phyloP scores from a whole-genome alignment of 2,113 vertebrate genomes.

The Mustela lutreola region DNA sequence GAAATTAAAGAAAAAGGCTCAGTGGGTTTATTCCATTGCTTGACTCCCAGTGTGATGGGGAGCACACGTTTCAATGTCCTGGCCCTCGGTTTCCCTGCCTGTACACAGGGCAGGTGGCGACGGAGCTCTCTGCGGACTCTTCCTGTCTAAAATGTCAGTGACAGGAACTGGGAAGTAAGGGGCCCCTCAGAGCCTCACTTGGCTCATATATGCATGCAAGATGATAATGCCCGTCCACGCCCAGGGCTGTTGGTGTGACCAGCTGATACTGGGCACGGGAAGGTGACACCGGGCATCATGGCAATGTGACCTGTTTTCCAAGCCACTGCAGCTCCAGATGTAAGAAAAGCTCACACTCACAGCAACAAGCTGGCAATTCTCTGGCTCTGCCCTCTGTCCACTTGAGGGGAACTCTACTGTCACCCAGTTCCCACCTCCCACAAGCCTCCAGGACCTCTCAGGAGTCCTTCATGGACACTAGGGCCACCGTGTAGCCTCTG shows the following conservation, averaged over 20 bases:
- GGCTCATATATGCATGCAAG: neutral
- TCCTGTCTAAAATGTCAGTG: accelerated
- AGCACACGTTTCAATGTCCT: neutral
- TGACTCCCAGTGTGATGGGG: neutral
- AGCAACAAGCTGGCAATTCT: neutral
- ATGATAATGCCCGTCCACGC: neutral
- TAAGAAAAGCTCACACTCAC: neutral
- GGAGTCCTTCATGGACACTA: neutral
- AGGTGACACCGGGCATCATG: neutral
- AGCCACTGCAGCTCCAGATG: neutral
- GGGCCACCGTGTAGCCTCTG: neutral
- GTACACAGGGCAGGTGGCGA: neutral
- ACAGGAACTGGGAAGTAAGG: neutral
- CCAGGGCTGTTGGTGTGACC: neutral
- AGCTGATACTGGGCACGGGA: neutral
- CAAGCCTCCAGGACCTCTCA: neutral
- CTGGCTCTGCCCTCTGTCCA: neutral
- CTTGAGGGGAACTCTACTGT: neutral
- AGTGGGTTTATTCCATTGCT: neutral
- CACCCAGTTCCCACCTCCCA: accelerated
- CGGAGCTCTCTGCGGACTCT: neutral
- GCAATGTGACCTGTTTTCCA: neutral
- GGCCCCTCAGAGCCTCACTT: neutral
- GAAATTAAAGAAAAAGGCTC: conserved; percentile 7
- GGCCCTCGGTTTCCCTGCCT: accelerated